Conservation (phyloP, 2,888 invertebrate species). For the Dascillus cervinus region DNA sequence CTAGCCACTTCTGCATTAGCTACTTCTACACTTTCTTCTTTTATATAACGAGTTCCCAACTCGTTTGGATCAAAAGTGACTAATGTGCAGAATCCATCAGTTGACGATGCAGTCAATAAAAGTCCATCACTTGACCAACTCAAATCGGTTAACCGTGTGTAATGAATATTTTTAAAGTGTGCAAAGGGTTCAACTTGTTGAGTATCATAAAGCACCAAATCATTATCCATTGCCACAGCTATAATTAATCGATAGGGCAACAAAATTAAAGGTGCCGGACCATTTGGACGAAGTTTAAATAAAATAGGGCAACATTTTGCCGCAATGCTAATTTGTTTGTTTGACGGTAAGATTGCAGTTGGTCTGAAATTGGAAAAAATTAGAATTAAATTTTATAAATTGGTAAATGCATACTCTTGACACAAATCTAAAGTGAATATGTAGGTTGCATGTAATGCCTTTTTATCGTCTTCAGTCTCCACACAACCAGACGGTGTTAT, state of each 20-base stretch:
- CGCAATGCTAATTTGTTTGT: constrained; percentile 74
- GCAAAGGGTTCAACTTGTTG: constrained; percentile 76
- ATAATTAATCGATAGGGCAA: constrained; percentile 78
- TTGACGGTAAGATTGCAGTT: constrained; percentile 67
- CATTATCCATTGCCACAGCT: constrained; percentile 83
- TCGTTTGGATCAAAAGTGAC: constrained; percentile 69
- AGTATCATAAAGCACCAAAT: constrained; percentile 81
- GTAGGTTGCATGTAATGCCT: constrained; percentile 39
- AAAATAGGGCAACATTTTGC: constrained; percentile 73
- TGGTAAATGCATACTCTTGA: constrained; percentile 31
- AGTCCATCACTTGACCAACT: constrained; percentile 79
- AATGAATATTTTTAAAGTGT: constrained; percentile 76
- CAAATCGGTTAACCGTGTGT: constrained; percentile 81
- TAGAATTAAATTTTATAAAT: too few species aligned
- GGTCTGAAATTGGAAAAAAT: too few species aligned
- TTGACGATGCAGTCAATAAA: constrained; percentile 70
- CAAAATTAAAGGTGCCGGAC: constrained; percentile 49
- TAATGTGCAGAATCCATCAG: constrained; percentile 85
- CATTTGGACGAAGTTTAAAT: constrained; percentile 54
- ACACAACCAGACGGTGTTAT: constrained; percentile 87
- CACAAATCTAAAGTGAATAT: constrained; percentile 33
- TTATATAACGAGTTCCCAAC: constrained; percentile 54
- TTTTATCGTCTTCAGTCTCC: constrained; percentile 61
- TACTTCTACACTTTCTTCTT: constrained; percentile 35
- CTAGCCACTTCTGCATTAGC: constrained; percentile 23